Percentiles rank a stretch among this genome's conserved stretches.
phyloP scores from a whole-genome alignment of 92 coral and sea anemone genomes.

The Heteractis magnifica region DNA sequence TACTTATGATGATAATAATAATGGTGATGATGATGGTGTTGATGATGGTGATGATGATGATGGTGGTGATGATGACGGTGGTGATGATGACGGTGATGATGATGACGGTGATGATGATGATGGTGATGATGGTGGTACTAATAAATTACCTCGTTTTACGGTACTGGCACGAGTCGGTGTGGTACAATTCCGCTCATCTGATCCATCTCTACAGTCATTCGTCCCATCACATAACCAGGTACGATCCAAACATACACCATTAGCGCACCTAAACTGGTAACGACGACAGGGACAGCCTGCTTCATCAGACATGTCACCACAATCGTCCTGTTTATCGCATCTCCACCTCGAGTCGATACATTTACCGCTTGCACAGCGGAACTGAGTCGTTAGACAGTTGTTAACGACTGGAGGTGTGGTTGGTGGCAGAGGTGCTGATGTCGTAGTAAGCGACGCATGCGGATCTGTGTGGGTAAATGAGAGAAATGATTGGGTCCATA shows the following conservation, averaged over 20 bases:
- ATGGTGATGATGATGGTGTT: background rate
- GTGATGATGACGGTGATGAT: background rate
- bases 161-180: slow-evolving; percentile 20
- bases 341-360: slow-evolving; percentile 56
- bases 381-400: slow-evolving; percentile 47
- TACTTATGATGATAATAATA: background rate
- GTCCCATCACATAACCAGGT: slow-evolving; percentile 73
- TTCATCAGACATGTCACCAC: slow-evolving; percentile 89
- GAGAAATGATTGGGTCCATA: background rate
- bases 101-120: background rate
- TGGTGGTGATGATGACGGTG: background rate
- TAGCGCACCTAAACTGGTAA: slow-evolving; percentile 59
- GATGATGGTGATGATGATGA: background rate
- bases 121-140: background rate
- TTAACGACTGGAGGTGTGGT: slow-evolving; percentile 29
- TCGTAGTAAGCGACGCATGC: background rate
- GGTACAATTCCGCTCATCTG: slow-evolving; percentile 85
- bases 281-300: slow-evolving; percentile 71
- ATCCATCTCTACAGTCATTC: slow-evolving; percentile 83
- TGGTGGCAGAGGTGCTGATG: slow-evolving; percentile 23
- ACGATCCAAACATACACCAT: slow-evolving; percentile 65
- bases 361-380: slow-evolving; percentile 67
- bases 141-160: background rate
- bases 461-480: background rate
- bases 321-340: slow-evolving; percentile 78